A percentile compares a stretch with the other conserved stretches of the same genome.
Evolutionary conservation across 1,140 invertebrate species (phyloP).

Genomic region (Solenopsis fugax): DNA sequence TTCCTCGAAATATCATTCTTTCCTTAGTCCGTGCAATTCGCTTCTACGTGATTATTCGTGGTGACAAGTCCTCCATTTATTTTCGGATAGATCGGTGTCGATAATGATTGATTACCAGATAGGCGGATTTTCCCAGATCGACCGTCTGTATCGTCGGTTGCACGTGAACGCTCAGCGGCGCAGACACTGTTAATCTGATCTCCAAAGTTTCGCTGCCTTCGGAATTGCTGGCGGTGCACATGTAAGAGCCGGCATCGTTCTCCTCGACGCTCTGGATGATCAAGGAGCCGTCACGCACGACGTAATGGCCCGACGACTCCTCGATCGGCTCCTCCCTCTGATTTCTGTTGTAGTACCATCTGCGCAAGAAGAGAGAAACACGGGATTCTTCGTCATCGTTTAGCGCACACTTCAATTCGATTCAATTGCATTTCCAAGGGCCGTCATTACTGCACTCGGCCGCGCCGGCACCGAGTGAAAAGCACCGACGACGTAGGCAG

Average conservation of each 20-base stretch:
- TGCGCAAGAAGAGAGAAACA: conserved; percentile 24
- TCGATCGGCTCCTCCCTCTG: conserved; percentile 86
- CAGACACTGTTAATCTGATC: conserved; percentile 86
- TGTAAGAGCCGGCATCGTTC: conserved; percentile 86
- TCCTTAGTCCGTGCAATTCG: not conserved
- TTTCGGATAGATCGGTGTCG: not conserved
- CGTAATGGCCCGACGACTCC: conserved; percentile 84
- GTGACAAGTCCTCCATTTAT: not conserved
- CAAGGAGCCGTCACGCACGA: conserved; percentile 86
- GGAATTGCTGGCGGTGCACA: conserved; percentile 88
- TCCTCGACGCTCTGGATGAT: conserved; percentile 87
- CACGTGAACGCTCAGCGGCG: conserved; percentile 87
- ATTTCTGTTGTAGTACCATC: conserved; percentile 86
- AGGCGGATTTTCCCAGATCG: conserved; percentile 87
- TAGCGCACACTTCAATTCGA: not conserved
- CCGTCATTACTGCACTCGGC: not conserved
- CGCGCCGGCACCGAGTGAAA: not conserved
- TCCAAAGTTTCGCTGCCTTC: conserved; percentile 88
- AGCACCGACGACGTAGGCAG: not conserved
- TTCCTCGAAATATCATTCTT: not conserved
- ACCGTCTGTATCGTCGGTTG: conserved; percentile 88
- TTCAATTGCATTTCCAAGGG: conserved; percentile 9
- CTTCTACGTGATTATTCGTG: too few relatives aligned
- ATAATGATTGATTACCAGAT: conserved; percentile 85
- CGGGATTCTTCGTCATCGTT: not conserved